phyloP scores from a whole-genome alignment of 2,888 invertebrate species.

The Unio delphinus region DNA sequence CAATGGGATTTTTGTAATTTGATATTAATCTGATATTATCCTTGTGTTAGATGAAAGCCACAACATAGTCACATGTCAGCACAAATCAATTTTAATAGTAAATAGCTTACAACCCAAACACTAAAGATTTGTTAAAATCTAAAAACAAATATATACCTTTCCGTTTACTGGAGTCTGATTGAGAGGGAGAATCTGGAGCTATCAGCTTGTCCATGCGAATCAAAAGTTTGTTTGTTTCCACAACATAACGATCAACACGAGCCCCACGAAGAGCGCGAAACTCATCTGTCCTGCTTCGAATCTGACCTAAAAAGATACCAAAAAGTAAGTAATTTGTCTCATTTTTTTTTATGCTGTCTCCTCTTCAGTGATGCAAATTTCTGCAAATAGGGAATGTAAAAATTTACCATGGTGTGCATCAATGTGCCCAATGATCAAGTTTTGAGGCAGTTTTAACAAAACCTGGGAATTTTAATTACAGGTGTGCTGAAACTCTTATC shows the following conservation, averaged over 20 bases:
- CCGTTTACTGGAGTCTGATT: slow-evolving; percentile 68
- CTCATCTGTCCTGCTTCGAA: slow-evolving; percentile 80
- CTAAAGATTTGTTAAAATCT: too few species aligned
- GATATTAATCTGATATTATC: too few species aligned
- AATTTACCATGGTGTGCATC: too few species aligned
- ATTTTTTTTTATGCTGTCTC: background rate
- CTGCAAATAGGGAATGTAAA: too few species aligned
- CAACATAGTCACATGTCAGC: background rate
- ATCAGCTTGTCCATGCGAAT: slow-evolving; percentile 93
- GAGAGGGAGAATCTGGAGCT: slow-evolving; percentile 82
- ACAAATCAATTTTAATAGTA: background rate
- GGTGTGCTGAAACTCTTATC: too few species aligned
- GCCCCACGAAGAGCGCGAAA: slow-evolving; percentile 81
- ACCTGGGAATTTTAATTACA: too few species aligned
- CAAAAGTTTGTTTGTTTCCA: slow-evolving; percentile 95
- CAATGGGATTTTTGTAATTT: too few species aligned
- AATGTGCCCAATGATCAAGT: too few species aligned
- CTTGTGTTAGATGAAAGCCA: too few species aligned
- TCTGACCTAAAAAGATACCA: slow-evolving; percentile 73
- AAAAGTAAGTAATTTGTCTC: too few species aligned
- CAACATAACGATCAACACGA: slow-evolving; percentile 88
- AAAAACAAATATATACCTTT: slow-evolving; percentile 56
- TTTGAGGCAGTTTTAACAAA: too few species aligned
- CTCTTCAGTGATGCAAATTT: background rate
- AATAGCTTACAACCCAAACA: too few species aligned